These are phyloP conservation scores for Hystrix brachyura DNA, from an alignment of 2,113 vertebrate species.

Conservation along the genomic window DNA sequence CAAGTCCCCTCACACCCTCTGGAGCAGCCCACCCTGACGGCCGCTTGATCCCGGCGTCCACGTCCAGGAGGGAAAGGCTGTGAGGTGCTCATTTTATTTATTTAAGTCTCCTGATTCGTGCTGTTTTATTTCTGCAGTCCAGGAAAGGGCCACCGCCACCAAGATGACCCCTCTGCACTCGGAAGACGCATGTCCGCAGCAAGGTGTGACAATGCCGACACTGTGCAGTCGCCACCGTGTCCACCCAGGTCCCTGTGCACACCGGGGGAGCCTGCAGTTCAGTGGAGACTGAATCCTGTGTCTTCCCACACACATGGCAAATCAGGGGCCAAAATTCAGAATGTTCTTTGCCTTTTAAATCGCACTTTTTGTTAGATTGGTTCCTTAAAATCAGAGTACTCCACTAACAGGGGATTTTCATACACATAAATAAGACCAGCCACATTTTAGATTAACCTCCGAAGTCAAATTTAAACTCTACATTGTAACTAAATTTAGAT, in stretches of 20 bases:
- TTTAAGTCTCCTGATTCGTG: not conserved
- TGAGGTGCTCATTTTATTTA: not conserved
- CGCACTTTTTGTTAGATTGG: not conserved
- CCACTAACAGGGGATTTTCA: not conserved
- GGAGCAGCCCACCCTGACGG: rapidly evolving
- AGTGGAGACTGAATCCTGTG: not conserved
- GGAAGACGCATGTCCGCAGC: not conserved
- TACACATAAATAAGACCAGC: not conserved
- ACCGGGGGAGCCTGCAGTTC: not conserved
- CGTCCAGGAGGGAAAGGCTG: not conserved
- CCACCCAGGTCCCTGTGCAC: too few species aligned
- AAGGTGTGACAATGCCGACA: too few species aligned
- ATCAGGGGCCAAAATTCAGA: not conserved
- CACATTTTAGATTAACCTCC: not conserved
- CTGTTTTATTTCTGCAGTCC: not conserved
- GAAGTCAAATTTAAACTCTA: not conserved
- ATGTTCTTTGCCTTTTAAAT: not conserved
- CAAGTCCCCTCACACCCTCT: not conserved
- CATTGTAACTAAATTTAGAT: not conserved
- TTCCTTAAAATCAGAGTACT: not conserved
- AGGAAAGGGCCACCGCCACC: not conserved
- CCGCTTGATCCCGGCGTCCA: not conserved
- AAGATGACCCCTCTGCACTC: not conserved
- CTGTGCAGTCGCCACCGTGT: too few species aligned
- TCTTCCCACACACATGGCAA: not conserved